Evolutionary conservation across 2,888 invertebrate genomes (phyloP), one percentile per base, ranked within the genome.

Genomic region (Biston betularia): DNA sequence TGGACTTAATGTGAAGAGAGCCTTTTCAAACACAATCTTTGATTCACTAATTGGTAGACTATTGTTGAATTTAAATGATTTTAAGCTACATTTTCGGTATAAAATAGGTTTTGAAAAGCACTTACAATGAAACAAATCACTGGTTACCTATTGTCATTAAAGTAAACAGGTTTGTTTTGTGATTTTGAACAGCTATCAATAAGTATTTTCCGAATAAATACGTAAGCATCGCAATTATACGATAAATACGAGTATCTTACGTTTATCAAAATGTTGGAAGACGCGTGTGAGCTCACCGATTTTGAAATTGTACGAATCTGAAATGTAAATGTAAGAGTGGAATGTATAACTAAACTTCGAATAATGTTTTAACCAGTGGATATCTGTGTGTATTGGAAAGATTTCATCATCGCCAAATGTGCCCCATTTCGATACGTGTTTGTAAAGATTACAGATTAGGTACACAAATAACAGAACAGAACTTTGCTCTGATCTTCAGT

Each of bases 91-190:
- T 45, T 48, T 63, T 55, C 9, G 12, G 10, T 15, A 54, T 44
- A 55, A 55, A 63, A 49, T 42, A 11, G 15, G 48, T 46, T 62
- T 62, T 55, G 35, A 35, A 57, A 55, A 14, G 52, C 24, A 55
- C 34, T 56, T 48, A 53, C 44, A 54, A 59, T 65, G 42, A 55
- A 60, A 44, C 50, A 55, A 44, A 50, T 60, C 48, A 54, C 58
- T 54, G 0, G 6, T 48, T 56, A 45, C 42, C 50, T 10, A 38
- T 65, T 65, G 60, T 65, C 35, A 40, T 50, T 53, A 55, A 52
- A 54, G 52, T 54, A 57, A 70, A 69, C 70, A 52, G 56, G 65
- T 64, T 74, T 59, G 61, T 73, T 72, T 63, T 65, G 60, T 61
- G 67, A 65, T 49, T 40, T 38, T 6, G 11, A 52, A 14, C 35